A percentile compares a stretch with the other conserved stretches of the same genome.
Conservation (phyloP, 2,797 vertebrate species). For the Anisognathus igniventris region DNA sequence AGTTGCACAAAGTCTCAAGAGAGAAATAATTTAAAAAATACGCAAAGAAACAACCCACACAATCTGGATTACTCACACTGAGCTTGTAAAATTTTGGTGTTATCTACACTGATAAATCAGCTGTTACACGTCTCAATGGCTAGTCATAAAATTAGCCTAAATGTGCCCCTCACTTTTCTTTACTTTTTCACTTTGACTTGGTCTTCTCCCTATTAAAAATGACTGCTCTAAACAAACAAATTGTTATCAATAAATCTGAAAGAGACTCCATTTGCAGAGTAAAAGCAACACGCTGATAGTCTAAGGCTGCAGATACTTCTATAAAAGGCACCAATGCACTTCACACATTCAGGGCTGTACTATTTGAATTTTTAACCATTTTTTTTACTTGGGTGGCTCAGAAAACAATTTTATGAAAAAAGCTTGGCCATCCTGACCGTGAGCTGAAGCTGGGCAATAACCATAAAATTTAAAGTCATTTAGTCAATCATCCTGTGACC, state of each 20-base stretch:
- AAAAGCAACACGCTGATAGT: not conserved
- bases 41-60: accelerated
- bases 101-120: not conserved
- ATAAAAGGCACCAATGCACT: not conserved
- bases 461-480: not conserved
- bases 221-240: not conserved
- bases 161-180: not conserved
- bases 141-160: not conserved
- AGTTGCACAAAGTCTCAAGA: not conserved
- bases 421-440: not conserved
- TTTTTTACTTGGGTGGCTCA: not conserved
- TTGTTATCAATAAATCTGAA: not conserved
- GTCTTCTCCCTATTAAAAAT: not conserved
- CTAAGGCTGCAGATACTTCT: not conserved
- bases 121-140: not conserved
- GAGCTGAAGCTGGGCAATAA: not conserved
- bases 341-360: not conserved
- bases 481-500: not conserved
- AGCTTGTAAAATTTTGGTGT: not conserved
- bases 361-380: not conserved
- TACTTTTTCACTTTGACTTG: not conserved
- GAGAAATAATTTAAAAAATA: not conserved
- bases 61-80: not conserved
- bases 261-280: not conserved
- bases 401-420: not conserved